phyloP scores from a whole-genome alignment of 2,888 invertebrate genomes.

The Caenorhabditis angaria region DNA sequence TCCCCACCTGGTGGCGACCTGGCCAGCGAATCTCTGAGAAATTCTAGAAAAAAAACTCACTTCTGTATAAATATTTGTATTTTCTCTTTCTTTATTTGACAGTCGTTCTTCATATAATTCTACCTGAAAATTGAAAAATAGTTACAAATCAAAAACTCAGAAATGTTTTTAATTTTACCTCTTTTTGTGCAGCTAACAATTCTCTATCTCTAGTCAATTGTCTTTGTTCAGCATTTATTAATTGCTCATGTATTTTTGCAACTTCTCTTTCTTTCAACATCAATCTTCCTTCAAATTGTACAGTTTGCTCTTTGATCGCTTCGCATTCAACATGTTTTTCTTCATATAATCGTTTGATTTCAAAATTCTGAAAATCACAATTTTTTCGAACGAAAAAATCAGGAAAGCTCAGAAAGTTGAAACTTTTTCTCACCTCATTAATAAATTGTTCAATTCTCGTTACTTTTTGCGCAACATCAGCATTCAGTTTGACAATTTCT shows the following conservation, averaged over 20 bases:
- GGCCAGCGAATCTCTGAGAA: neutral
- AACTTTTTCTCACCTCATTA: slow-evolving; percentile 13
- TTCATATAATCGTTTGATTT: slow-evolving; percentile 21
- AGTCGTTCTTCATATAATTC: slow-evolving; percentile 20
- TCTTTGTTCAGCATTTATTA: slow-evolving; percentile 28
- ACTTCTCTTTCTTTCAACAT: slow-evolving; percentile 10
- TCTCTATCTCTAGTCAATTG: slow-evolving; percentile 23
- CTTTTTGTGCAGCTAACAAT: slow-evolving; percentile 13
- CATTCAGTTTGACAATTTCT: slow-evolving; percentile 24
- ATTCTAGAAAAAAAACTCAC: neutral
- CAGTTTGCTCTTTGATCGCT: slow-evolving; percentile 26
- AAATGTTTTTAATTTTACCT: slow-evolving; percentile 13
- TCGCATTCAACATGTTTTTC: slow-evolving; percentile 33
- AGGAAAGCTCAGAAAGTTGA: neutral
- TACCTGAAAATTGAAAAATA: slow-evolving; percentile 16
- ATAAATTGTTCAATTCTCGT: slow-evolving; percentile 28
- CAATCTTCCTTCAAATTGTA: slow-evolving; percentile 19
- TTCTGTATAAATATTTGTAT: neutral
- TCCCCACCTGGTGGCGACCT: too few species aligned
- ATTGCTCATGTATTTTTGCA: slow-evolving; percentile 12
- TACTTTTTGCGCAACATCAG: slow-evolving; percentile 29
- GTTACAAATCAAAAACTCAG: neutral
- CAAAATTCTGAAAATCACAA: slow-evolving; percentile 16
- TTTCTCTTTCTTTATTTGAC: slow-evolving; percentile 14
- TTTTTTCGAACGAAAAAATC: neutral